Evolutionary conservation across 1,140 invertebrate genomes (phyloP).

Genomic region (Doryteuthis pealeii): DNA sequence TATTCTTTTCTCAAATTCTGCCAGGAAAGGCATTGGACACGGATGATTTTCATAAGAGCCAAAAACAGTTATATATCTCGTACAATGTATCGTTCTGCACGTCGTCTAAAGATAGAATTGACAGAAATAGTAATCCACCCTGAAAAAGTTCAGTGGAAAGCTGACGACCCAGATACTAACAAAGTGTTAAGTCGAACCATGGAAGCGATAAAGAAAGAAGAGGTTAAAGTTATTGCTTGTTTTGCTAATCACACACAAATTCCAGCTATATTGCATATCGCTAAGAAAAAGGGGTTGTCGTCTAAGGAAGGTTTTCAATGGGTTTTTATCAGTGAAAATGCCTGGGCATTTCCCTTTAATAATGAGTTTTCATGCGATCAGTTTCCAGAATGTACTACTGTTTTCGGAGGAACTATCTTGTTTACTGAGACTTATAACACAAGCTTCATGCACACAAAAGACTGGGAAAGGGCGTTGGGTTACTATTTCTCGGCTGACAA

Average conservation of each 20-base stretch:
- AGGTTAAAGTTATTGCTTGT: background rate
- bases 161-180: background rate
- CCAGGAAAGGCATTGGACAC: background rate
- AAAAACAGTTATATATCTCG: background rate
- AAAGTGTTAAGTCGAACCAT: background rate
- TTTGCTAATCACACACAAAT: background rate
- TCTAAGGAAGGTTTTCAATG: background rate
- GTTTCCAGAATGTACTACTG: constrained; percentile 12
- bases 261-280: background rate
- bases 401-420: constrained; percentile 11
- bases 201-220: background rate
- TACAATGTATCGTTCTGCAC: background rate
- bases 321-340: background rate
- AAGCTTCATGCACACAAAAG: background rate
- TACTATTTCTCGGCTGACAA: constrained; percentile 3
- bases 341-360: background rate
- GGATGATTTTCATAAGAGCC: background rate
- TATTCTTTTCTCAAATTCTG: background rate
- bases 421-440: constrained; percentile 15
- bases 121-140: background rate
- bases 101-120: background rate
- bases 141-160: background rate
- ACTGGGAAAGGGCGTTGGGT: constrained; percentile 13
- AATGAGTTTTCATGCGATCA: background rate
- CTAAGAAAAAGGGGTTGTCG: background rate